phyloP scores from a whole-genome alignment of 1,140 invertebrate genomes.

The Nomia melanderi region DNA sequence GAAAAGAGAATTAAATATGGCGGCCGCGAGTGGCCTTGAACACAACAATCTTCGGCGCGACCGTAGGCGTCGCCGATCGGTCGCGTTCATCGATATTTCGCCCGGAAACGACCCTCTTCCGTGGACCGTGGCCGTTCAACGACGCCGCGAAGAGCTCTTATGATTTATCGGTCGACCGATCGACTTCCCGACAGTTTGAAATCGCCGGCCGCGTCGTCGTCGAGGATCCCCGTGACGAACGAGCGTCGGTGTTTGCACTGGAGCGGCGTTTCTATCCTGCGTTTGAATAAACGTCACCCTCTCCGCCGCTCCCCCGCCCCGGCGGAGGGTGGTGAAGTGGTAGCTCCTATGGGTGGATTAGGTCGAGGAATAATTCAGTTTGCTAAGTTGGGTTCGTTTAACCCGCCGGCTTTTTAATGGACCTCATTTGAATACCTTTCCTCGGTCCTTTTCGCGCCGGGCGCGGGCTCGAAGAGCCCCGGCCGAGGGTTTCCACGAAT shows the following conservation, averaged over 20 bases:
- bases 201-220: background rate
- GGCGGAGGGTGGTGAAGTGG: background rate
- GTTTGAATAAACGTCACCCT: slow-evolving; percentile 6
- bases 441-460: background rate
- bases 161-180: background rate
- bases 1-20: background rate
- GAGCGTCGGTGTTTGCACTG: background rate
- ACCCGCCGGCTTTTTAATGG: slow-evolving; percentile 17
- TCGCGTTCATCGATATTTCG: background rate
- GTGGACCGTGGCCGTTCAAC: background rate
- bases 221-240: background rate
- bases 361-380: slow-evolving; percentile 18
- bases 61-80: background rate
- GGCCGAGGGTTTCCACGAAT: background rate
- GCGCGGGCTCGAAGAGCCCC: background rate
- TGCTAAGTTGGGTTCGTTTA: slow-evolving; percentile 18
- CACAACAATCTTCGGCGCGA: background rate
- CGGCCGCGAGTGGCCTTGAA: background rate
- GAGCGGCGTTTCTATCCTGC: background rate
- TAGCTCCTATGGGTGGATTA: slow-evolving; percentile 13
- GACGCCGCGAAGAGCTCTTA: background rate
- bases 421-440: slow-evolving; percentile 19
- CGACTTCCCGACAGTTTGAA: background rate
- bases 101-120: background rate
- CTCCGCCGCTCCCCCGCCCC: background rate